Percentiles rank a stretch among this genome's conserved stretches.
These are phyloP conservation scores for Patagioenas fasciata DNA, from an alignment of 2,113 vertebrate genomes.

Conservation along the genomic window DNA sequence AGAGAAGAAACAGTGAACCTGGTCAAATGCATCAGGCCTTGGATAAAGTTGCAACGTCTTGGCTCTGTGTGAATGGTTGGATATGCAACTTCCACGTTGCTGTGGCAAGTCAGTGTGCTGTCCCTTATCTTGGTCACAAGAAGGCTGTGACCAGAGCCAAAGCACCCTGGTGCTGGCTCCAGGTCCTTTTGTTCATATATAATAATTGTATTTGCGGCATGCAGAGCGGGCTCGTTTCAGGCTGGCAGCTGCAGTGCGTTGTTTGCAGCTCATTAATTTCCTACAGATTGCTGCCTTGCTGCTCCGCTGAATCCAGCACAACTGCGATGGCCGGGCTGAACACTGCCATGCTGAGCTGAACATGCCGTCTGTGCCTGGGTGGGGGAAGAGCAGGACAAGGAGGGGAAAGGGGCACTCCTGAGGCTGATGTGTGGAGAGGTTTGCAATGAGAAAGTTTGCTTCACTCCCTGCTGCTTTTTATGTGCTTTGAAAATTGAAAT, in stretches of 20 bases:
- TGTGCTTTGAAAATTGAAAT: not conserved
- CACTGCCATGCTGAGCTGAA: not conserved
- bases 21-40: not conserved
- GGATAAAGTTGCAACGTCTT: not conserved
- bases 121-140: conserved; percentile 40
- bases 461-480: not conserved
- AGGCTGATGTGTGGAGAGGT: not conserved
- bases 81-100: not conserved
- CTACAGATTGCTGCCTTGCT: conserved; percentile 50
- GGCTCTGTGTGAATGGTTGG: not conserved
- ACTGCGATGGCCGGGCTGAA: not conserved
- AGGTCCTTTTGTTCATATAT: conserved; percentile 22
- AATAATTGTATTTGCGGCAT: conserved; percentile 22
- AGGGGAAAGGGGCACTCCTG: fast-evolving
- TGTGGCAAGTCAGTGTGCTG: not conserved
- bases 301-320: not conserved
- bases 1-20: not conserved
- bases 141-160: not conserved
- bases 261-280: conserved; percentile 65
- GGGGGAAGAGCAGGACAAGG: not conserved
- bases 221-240: not conserved
- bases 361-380: fast-evolving
- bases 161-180: not conserved
- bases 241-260: conserved; percentile 47
- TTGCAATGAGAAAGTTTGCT: not conserved